Base-by-base conservation (phyloP, 2,888 invertebrate genomes). In the Cataglyphis cursor region DNA sequence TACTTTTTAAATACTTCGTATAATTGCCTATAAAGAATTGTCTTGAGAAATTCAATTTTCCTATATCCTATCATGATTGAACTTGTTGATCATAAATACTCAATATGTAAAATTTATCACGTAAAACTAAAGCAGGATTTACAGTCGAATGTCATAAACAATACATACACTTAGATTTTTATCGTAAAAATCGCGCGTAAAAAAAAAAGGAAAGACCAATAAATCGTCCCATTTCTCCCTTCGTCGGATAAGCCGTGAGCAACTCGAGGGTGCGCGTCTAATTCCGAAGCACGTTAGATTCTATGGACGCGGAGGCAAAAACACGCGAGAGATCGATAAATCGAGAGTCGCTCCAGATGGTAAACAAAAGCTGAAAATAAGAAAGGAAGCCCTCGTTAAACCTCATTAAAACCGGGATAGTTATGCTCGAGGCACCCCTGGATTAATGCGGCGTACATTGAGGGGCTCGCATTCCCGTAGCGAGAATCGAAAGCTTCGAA, bases 341-440 rank as follows among this genome's bases (percentile, higher is more conserved):
- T 80, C 78, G 78, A 61, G 78, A 44, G 57, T 21, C 68, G 68
- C 68, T 68, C 66, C 41, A 66, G 54, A 78, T 66, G 59, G 68
- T 68, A 78, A 70, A 80, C 78, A 80, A 80, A 80, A 61, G 78
- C 78, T 80, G 78, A 70, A 70, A 80, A 70, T 80, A 80, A 80
- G 78, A 70, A 80, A 68, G 59, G 68, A 80, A 35, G 59, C 59
- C 68, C 70, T 80, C 59, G 70, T 80, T 80, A 70, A 80, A 80
- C 78, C 78, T 80, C 78, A 80, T 80, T 80, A 80, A 80, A 80
- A 80, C 44, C 78, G 68, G 65, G 35, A 80, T 28, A 48, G 44
- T 70, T 70, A 18, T 70, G 70, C 64, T 80, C 78, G 68, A 59
- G 48, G 78, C 78, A 61, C 44, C 70, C 78, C 44, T 61, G 78